phyloP scores from a whole-genome alignment of 2,113 vertebrate genomes.

The Hucho hucho region DNA sequence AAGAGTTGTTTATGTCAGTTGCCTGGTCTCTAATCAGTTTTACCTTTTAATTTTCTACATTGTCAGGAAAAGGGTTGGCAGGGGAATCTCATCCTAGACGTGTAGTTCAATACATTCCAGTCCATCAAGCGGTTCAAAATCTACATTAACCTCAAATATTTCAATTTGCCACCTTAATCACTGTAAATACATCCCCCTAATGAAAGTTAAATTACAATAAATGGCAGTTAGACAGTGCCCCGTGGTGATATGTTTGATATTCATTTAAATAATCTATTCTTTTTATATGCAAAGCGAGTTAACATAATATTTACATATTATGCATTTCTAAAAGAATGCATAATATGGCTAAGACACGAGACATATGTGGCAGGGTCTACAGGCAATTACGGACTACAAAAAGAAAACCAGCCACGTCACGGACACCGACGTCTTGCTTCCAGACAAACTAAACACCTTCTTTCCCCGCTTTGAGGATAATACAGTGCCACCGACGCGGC shows the following conservation, averaged over 20 bases:
- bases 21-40: conserved; percentile 20
- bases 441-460: no score
- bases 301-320: background rate
- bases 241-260: conserved; percentile 37
- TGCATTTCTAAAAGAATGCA: background rate
- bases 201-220: conserved; percentile 61
- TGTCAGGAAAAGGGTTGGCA: conserved; percentile 32
- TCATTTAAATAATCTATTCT: conserved; percentile 26
- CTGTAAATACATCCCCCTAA: conserved; percentile 38
- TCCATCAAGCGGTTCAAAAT: conserved; percentile 51
- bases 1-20: conserved; percentile 35
- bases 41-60: conserved; percentile 24
- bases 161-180: conserved; percentile 64
- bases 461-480: no score
- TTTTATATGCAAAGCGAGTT: background rate
- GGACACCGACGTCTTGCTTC: no score
- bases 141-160: conserved; percentile 70
- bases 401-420: no score
- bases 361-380: no score
- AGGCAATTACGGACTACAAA: no score
- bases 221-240: conserved; percentile 44
- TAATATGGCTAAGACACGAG: no score
- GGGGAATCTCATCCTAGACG: no score
- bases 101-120: background rate
- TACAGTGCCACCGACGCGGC: no score